Evolutionary conservation across 2,797 vertebrate species (phyloP).

Genomic region (Babyrousa celebensis): DNA sequence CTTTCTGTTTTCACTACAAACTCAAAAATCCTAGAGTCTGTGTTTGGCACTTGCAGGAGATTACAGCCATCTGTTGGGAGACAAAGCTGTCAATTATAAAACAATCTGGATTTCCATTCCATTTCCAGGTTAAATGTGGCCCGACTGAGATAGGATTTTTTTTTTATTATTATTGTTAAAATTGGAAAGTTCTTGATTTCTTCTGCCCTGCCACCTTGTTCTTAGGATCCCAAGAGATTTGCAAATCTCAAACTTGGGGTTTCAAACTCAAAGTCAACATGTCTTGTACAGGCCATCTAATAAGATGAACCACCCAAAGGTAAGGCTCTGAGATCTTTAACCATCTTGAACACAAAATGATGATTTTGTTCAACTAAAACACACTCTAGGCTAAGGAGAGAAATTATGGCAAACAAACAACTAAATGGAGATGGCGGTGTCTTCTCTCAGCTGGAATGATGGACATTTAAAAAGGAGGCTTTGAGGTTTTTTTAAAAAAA

Average conservation of each 20-base stretch:
- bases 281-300: background rate
- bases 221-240: conserved; percentile 8
- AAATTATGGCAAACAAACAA: conserved; percentile 13
- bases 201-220: background rate
- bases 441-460: background rate
- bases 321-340: conserved; percentile 23
- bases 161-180: conserved; percentile 58
- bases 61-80: conserved; percentile 86
- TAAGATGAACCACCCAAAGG: background rate
- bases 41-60: conserved; percentile 85
- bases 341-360: conserved; percentile 57
- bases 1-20: conserved; percentile 86
- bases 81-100: conserved; percentile 86
- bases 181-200: background rate
- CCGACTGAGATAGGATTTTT: background rate
- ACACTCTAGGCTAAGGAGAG: conserved; percentile 28
- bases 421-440: background rate
- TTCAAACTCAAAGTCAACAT: conserved; percentile 33
- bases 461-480: conserved; percentile 3
- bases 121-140: conserved; percentile 75
- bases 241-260: background rate
- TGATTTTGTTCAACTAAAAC: conserved; percentile 54
- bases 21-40: conserved; percentile 81
- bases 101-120: conserved; percentile 78
- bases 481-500: conserved; percentile 28